Percentiles rank a stretch among this genome's conserved stretches.
Conservation (phyloP, 2,888 invertebrate genomes). For the Pardosa pseudoannulata region DNA sequence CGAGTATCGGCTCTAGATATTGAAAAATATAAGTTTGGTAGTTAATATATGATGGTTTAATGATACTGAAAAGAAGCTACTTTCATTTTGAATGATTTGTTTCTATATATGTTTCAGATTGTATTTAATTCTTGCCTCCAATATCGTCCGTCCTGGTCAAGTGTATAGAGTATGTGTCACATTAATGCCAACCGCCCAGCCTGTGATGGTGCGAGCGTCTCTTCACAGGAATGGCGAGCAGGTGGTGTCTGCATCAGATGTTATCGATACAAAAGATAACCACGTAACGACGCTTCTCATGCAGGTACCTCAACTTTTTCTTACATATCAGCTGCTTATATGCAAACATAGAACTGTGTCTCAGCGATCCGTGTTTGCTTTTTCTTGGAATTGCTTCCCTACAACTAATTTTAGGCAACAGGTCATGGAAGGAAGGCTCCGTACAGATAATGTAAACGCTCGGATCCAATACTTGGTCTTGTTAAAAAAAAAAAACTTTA, state of each 20-base stretch:
- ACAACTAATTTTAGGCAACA: too few relatives aligned
- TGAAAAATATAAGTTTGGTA: too few relatives aligned
- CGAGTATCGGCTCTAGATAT: too few relatives aligned
- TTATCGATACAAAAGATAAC: conserved; percentile 84
- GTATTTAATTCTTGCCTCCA: conserved; percentile 81
- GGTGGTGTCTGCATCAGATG: conserved; percentile 87
- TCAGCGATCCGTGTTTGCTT: too few relatives aligned
- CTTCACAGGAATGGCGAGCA: conserved; percentile 93
- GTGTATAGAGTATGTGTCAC: conserved; percentile 92
- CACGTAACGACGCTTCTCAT: conserved; percentile 93
- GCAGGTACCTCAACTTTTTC: conserved; percentile 81
- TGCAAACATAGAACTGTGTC: background rate
- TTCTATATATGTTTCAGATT: conserved; percentile 13
- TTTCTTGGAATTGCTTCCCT: too few relatives aligned
- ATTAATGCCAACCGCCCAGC: conserved; percentile 86
- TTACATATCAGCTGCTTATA: background rate
- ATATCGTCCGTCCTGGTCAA: conserved; percentile 92
- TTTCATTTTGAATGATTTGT: too few relatives aligned
- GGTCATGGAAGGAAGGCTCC: too few relatives aligned
- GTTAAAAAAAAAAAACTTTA: too few relatives aligned
- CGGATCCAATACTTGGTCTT: too few relatives aligned
- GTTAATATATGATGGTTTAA: too few relatives aligned
- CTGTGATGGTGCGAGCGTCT: conserved; percentile 90
- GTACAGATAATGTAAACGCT: too few relatives aligned
- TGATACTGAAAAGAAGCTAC: too few relatives aligned